Evolutionary conservation across 2,113 vertebrate species (phyloP), one percentile per base, ranked within the genome.

Genomic region (Polypterus bichir): DNA sequence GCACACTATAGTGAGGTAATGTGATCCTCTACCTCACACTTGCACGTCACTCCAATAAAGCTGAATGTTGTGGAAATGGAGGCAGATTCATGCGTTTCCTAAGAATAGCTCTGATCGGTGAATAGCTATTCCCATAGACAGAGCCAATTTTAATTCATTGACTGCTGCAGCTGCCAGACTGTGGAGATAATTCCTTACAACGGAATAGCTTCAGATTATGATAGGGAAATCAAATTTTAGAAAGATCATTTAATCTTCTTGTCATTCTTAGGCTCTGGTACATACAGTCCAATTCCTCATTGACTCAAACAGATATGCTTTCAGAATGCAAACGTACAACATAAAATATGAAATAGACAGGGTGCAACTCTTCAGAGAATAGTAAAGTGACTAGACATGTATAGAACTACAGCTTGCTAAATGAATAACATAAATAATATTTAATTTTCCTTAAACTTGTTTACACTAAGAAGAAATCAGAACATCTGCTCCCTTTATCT

Each of bases 71-170:
- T 72, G 76, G 77, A 74, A 76, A 73, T 78, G 69, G 69, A 72
- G 71, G 74, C 71, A 78, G 81, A 84, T 86, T 81, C 77, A 89
- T 87, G 77, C 80, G 74, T 71, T 79, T 76, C 79, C 83, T 79
- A 86, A 84, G 81, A 89, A 89, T 84, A 89, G 85, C 79, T 74
- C 77, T 83, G 86, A 86, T 89, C 87, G 82, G 79, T 78, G 81
- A 79, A 81, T 81, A 82, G 79, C 83, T 84, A 84, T 83, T 85
- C 81, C 82, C 81, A 81, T 83, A 79, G 79, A 87, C 77, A 81
- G 82, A 84, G 77, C 83, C 84, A 86, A 88, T 89, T 90, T 89
- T 89, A 88, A 90, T 88, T 88, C 86, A 79, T 81, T 86, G 82
- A 80, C 84, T 86, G 80, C 77, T 82, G 76, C 83, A 86, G 85